Evolutionary conservation across 2,888 invertebrate genomes (phyloP).

Genomic region (Amaurobius ferox): DNA sequence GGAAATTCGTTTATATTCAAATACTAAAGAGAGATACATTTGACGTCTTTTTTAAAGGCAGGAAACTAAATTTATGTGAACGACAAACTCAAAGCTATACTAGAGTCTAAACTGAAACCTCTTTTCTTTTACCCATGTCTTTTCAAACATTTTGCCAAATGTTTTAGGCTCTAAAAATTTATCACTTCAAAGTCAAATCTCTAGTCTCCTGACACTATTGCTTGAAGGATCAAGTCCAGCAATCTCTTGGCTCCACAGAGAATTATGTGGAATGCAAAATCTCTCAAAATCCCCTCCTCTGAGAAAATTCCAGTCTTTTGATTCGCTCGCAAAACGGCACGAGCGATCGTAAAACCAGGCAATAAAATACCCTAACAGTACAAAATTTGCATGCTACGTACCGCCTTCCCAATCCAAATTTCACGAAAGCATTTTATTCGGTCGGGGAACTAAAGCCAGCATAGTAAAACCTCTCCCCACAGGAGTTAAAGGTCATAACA

Average conservation of each 20-base stretch:
- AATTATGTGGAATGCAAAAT: constrained; percentile 57
- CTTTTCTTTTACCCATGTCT: not conserved
- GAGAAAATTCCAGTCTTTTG: constrained; percentile 18
- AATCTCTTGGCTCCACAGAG: constrained; percentile 9
- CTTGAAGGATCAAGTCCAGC: not conserved
- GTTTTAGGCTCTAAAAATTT: not conserved
- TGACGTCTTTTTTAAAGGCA: not conserved
- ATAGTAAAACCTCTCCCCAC: constrained; percentile 5
- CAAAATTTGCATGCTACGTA: constrained; percentile 58
- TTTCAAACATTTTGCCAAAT: too few species aligned
- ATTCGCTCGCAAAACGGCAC: constrained; percentile 42
- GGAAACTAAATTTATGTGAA: not conserved
- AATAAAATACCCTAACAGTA: constrained; percentile 43
- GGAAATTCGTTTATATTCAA: too few species aligned
- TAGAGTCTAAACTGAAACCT: not conserved
- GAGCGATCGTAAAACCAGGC: constrained; percentile 39
- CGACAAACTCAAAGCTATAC: not conserved
- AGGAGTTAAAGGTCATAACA: constrained; percentile 56
- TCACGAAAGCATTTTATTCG: constrained; percentile 45
- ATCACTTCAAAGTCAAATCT: constrained; percentile 34
- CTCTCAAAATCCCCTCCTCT: constrained; percentile 39
- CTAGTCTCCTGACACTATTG: not conserved
- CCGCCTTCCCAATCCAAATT: constrained; percentile 54
- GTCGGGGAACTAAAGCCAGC: constrained; percentile 25
- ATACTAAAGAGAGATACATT: too few species aligned